Evolutionary conservation across 2,888 invertebrate species (phyloP).

Genomic region (Tribolium freemani): DNA sequence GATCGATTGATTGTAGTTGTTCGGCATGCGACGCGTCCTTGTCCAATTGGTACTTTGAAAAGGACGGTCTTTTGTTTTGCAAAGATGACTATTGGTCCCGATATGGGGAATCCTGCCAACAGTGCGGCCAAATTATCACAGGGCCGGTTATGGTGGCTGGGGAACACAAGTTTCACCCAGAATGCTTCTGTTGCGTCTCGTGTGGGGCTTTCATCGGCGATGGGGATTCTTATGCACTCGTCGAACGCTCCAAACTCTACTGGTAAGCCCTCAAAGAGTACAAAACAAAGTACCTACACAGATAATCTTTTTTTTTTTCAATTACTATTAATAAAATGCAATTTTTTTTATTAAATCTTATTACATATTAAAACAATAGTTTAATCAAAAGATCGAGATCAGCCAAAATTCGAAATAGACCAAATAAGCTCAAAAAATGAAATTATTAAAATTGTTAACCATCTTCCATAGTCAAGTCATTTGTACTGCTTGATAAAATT

Average conservation of each 20-base stretch:
- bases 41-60: slow-evolving; percentile 94
- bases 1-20: slow-evolving; percentile 75
- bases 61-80: slow-evolving; percentile 89
- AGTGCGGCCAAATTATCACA: slow-evolving; percentile 84
- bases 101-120: slow-evolving; percentile 91
- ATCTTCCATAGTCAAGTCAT: too few relatives aligned
- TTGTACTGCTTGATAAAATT: too few relatives aligned
- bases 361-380: too few relatives aligned
- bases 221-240: slow-evolving; percentile 91
- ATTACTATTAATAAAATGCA: too few relatives aligned
- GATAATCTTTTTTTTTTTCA: too few relatives aligned
- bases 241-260: slow-evolving; percentile 91
- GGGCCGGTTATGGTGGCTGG: slow-evolving; percentile 97
- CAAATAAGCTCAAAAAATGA: too few relatives aligned
- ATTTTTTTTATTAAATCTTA: too few relatives aligned
- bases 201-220: slow-evolving; percentile 91
- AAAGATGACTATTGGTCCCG: slow-evolving; percentile 90
- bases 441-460: too few relatives aligned
- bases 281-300: too few relatives aligned
- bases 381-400: too few relatives aligned
- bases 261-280: slow-evolving; percentile 73
- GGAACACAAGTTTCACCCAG: slow-evolving; percentile 95
- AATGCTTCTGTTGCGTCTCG: slow-evolving; percentile 90
- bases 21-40: slow-evolving; percentile 89
- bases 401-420: too few relatives aligned